Evolutionary conservation across 2,888 invertebrate species (phyloP).

Genomic region (Chymomyza procnemis): DNA sequence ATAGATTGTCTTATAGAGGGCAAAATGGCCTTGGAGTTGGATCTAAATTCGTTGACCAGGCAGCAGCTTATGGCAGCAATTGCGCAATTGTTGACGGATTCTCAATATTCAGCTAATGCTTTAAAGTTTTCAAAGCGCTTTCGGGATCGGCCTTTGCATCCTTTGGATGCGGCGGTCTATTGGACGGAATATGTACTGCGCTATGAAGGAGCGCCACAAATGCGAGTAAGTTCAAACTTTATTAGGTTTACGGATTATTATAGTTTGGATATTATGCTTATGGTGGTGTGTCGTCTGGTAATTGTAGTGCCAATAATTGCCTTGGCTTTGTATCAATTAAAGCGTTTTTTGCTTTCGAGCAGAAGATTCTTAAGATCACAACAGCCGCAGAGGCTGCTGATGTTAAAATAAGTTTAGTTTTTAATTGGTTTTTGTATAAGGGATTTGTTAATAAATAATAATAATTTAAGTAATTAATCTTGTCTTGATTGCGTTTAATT

Average conservation of each 20-base stretch:
- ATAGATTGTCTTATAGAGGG: conserved; percentile 73
- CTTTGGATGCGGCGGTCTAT: conserved; percentile 68
- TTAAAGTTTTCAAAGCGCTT: conserved; percentile 56
- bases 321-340: neutral
- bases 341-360: neutral
- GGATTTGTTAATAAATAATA: too few species aligned
- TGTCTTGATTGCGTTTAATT: too few species aligned
- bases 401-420: too few species aligned
- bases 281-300: conserved; percentile 40
- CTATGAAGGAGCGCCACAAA: conserved; percentile 74
- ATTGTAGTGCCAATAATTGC: neutral
- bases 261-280: conserved; percentile 56
- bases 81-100: conserved; percentile 44
- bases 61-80: conserved; percentile 55
- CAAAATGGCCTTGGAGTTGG: conserved; percentile 75
- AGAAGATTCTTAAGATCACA: too few species aligned
- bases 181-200: conserved; percentile 75
- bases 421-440: too few species aligned
- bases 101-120: conserved; percentile 40
- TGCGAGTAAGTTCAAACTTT: conserved; percentile 64
- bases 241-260: conserved; percentile 68
- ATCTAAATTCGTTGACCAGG: conserved; percentile 69
- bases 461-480: too few species aligned
- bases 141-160: conserved; percentile 71
- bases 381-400: neutral